These are phyloP conservation scores for Calycopis cecrops DNA, from an alignment of 1,140 invertebrate species.

Conservation along the genomic window DNA sequence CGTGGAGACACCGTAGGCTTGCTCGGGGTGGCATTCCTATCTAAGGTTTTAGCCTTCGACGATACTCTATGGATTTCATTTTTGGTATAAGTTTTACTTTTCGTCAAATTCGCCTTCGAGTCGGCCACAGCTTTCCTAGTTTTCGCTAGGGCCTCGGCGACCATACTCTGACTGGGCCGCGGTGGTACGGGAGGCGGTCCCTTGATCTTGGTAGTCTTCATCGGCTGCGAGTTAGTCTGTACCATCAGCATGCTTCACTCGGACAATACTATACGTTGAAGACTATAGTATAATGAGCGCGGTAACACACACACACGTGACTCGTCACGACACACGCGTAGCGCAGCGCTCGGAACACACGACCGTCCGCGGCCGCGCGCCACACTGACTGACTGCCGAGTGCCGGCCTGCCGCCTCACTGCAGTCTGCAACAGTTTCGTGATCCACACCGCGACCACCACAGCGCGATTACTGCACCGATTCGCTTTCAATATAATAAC, in stretches of 20 bases:
- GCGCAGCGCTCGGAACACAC: slow-evolving; percentile 29
- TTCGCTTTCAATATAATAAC: slow-evolving; percentile 15
- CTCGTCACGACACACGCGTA: slow-evolving; percentile 49
- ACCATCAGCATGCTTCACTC: slow-evolving; percentile 71
- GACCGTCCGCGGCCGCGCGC: slow-evolving; percentile 38
- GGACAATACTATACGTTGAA: slow-evolving; percentile 65
- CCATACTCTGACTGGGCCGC: slow-evolving; percentile 80
- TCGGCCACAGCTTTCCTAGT: slow-evolving; percentile 73
- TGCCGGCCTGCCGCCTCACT: neutral
- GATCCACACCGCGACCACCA: slow-evolving; percentile 23
- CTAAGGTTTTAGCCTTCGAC: slow-evolving; percentile 62
- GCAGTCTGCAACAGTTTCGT: slow-evolving; percentile 19
- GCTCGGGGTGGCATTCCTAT: slow-evolving; percentile 44
- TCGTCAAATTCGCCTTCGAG: slow-evolving; percentile 70
- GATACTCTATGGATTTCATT: slow-evolving; percentile 46
- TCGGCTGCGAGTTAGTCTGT: slow-evolving; percentile 63
- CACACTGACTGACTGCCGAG: slow-evolving; percentile 39
- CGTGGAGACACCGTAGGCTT: slow-evolving; percentile 70
- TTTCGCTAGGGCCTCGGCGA: slow-evolving; percentile 81
- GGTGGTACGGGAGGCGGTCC: slow-evolving; percentile 85
- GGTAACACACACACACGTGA: slow-evolving; percentile 44
- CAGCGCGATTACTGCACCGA: slow-evolving; percentile 16
- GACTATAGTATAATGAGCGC: slow-evolving; percentile 68
- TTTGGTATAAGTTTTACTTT: slow-evolving; percentile 52
- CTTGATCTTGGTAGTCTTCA: slow-evolving; percentile 64